Percentiles rank a stretch among this genome's conserved stretches.
Conservation (phyloP, 2,797 vertebrate genomes). For the Arctocebus calabarensis region DNA sequence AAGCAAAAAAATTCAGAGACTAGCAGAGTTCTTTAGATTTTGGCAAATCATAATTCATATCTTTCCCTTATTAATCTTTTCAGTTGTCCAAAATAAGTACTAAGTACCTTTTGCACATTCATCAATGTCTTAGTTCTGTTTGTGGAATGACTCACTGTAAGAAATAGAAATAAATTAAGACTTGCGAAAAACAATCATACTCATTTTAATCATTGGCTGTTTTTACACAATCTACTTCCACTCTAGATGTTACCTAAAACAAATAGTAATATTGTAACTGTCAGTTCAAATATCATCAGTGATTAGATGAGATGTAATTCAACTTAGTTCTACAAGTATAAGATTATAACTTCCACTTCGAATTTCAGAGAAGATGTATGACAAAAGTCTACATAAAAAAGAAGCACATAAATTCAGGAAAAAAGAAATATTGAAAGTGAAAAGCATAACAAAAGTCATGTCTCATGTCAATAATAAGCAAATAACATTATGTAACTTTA, state of each 20-base stretch:
- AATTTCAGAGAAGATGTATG: background rate
- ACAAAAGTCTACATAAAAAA: background rate
- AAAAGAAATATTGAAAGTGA: background rate
- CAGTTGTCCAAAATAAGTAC: background rate
- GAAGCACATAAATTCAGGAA: background rate
- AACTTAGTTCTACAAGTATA: background rate
- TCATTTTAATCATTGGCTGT: background rate
- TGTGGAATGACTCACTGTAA: background rate
- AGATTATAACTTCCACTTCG: background rate
- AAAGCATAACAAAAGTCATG: background rate
- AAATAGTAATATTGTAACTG: background rate
- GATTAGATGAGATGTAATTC: background rate
- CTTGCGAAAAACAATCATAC: background rate
- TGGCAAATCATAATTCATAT: background rate
- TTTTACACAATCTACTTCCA: background rate
- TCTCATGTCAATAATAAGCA: background rate
- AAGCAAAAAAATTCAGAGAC: background rate
- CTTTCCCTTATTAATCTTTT: background rate
- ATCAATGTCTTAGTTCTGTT: background rate
- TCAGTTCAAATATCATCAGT: background rate
- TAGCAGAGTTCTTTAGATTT: background rate
- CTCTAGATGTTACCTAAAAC: background rate
- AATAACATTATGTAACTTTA: background rate
- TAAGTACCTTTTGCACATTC: background rate
- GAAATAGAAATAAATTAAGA: background rate